A percentile compares a stretch with the other conserved stretches of the same genome.
Conservation (phyloP, 1,140 invertebrate genomes). For the Lysiphlebus fabarum region DNA sequence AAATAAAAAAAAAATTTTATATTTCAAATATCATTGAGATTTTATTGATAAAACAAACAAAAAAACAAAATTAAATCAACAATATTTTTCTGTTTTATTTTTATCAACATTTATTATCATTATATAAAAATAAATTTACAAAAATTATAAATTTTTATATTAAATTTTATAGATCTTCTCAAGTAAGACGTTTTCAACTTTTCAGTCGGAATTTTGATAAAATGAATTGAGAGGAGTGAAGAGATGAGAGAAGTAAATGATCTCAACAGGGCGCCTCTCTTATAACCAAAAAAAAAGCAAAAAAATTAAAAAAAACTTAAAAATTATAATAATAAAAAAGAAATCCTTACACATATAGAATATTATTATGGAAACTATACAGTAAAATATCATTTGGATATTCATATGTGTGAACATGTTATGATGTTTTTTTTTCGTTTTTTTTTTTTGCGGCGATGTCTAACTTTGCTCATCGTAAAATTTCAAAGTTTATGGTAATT, state of each 20-base stretch:
- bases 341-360: constrained; percentile 7
- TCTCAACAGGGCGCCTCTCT: constrained; percentile 32
- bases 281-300: constrained; percentile 1
- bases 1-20: too few species aligned
- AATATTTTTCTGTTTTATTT: too few species aligned
- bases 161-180: neutral
- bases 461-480: constrained; percentile 35
- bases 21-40: too few species aligned
- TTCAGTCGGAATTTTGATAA: constrained; percentile 48
- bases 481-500: constrained; percentile 43
- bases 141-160: too few species aligned
- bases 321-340: too few species aligned
- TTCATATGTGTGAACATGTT: too few species aligned
- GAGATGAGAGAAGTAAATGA: constrained; percentile 26
- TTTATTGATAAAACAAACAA: too few species aligned
- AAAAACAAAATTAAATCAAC: too few species aligned
- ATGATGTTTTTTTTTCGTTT: too few species aligned
- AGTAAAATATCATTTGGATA: constrained; percentile 19
- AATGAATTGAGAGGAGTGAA: too few species aligned
- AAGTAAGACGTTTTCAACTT: constrained; percentile 30
- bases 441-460: neutral
- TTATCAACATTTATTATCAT: too few species aligned
- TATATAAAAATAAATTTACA: too few species aligned
- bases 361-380: constrained; percentile 27
- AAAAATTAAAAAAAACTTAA: neutral